Percentiles rank a stretch among this genome's conserved stretches.
These are phyloP conservation scores for Venturia canescens DNA, from an alignment of 1,140 invertebrate genomes.

Conservation along the genomic window DNA sequence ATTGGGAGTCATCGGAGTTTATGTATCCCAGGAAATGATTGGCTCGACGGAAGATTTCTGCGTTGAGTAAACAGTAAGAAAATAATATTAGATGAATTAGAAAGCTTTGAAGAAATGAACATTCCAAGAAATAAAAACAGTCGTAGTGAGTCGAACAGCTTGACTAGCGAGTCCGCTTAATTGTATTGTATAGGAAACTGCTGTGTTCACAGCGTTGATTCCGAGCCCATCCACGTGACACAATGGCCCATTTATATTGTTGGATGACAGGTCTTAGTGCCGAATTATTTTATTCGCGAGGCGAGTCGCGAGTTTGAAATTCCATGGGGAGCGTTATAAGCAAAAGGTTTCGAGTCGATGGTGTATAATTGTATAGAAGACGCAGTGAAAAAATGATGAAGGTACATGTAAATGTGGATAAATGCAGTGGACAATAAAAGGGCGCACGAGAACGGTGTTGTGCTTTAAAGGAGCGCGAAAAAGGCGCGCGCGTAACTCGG, in stretches of 20 bases:
- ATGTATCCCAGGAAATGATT: too few species aligned
- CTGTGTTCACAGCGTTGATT: background rate
- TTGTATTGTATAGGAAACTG: too few species aligned
- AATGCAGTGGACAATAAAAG: conserved; percentile 41
- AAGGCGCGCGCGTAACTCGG: conserved; percentile 45
- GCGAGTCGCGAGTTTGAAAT: conserved; percentile 37
- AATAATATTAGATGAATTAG: too few species aligned
- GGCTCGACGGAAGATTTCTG: too few species aligned
- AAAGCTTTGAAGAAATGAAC: too few species aligned
- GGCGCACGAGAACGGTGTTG: conserved; percentile 16
- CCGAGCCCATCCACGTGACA: background rate
- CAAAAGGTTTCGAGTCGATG: background rate
- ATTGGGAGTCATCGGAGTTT: too few species aligned
- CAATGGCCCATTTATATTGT: conserved; percentile 25
- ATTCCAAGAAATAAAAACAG: too few species aligned
- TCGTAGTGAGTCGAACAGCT: too few species aligned
- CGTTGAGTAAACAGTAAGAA: too few species aligned
- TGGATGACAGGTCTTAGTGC: conserved; percentile 17
- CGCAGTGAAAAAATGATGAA: background rate
- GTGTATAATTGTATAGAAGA: background rate
- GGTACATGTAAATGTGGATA: conserved; percentile 9
- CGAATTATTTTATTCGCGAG: conserved; percentile 40
- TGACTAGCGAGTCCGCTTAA: too few species aligned
- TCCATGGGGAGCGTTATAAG: conserved; percentile 18
- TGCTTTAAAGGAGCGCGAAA: conserved; percentile 42